Conservation (phyloP, 1,140 invertebrate genomes). For the Manduca sexta region DNA sequence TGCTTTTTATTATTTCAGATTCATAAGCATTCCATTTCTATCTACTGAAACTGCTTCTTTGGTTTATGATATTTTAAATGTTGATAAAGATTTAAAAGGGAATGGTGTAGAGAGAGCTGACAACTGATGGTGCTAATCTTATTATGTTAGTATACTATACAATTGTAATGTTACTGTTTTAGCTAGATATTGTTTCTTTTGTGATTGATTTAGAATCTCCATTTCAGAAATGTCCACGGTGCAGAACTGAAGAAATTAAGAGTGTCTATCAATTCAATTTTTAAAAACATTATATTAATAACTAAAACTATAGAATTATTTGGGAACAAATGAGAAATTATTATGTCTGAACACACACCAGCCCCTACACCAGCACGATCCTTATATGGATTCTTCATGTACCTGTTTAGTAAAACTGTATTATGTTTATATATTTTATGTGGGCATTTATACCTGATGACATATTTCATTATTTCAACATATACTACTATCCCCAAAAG, state of each 20-base stretch:
- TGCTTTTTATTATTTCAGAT: neutral
- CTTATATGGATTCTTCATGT: constrained; percentile 93
- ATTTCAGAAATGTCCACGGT: constrained; percentile 49
- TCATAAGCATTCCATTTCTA: constrained; percentile 37
- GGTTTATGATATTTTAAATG: constrained; percentile 43
- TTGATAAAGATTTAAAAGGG: constrained; percentile 54
- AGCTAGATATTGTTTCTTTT: too few species aligned
- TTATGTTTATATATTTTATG: constrained; percentile 84
- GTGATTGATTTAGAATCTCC: too few species aligned
- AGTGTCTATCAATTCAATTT: constrained; percentile 44
- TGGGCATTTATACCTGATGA: constrained; percentile 88
- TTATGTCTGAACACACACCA: constrained; percentile 86
- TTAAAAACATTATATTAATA: constrained; percentile 48
- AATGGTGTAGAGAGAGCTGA: constrained; percentile 36
- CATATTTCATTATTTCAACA: constrained; percentile 78
- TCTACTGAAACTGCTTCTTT: constrained; percentile 29
- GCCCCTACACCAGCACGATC: constrained; percentile 83
- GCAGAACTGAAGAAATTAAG: constrained; percentile 43
- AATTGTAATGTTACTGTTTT: neutral
- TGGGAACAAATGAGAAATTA: constrained; percentile 13
- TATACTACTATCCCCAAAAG: constrained; percentile 88
- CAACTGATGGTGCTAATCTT: constrained; percentile 22
- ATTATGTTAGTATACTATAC: constrained; percentile 24
- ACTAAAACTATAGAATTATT: constrained; percentile 47
- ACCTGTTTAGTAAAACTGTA: constrained; percentile 81